Evolutionary conservation across 2,888 invertebrate genomes (phyloP).

Genomic region (Diploptera punctata): DNA sequence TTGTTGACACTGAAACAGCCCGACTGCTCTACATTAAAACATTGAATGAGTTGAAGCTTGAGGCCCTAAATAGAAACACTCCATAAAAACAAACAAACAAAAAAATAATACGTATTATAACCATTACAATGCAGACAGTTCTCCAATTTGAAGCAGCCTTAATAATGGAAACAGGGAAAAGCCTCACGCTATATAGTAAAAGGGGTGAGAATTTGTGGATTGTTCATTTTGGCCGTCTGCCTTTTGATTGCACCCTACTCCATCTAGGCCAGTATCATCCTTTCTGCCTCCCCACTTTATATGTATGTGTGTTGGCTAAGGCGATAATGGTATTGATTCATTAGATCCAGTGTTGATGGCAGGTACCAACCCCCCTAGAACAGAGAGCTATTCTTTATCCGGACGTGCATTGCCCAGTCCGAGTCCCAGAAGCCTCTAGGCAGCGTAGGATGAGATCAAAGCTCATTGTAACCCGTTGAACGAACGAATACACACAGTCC

Average conservation of each 20-base stretch:
- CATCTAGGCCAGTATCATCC: no score
- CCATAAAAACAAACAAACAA: no score
- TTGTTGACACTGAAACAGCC: no score
- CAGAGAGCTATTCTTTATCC: slow-evolving; percentile 30
- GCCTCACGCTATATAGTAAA: not conserved
- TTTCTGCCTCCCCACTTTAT: no score
- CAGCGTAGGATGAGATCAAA: slow-evolving; percentile 15
- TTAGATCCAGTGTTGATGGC: slow-evolving; percentile 36
- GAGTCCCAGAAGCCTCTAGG: not conserved
- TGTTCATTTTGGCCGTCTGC: slow-evolving; percentile 22
- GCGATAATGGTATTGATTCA: slow-evolving; percentile 38
- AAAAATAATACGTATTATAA: no score
- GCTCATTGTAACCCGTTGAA: slow-evolving; percentile 27
- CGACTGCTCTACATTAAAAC: no score
- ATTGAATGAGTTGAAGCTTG: no score
- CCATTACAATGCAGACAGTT: not conserved
- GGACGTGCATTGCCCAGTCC: not conserved
- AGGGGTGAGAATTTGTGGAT: not conserved
- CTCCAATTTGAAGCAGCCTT: slow-evolving; percentile 22
- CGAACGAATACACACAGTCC: slow-evolving; percentile 15
- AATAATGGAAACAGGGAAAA: slow-evolving; percentile 30
- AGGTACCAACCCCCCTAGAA: slow-evolving; percentile 13
- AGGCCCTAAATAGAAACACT: no score
- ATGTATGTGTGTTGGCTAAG: slow-evolving; percentile 24
- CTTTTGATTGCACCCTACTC: slow-evolving; percentile 37